Percentiles rank a stretch among this genome's conserved stretches.
These are phyloP conservation scores for Sus scrofa DNA, from an alignment of 2,113 vertebrate species.

Conservation along the genomic window T2T-Sscrofa CM000812.6:146850001-146850500, in stretches of 20 bases:
- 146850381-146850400: background rate
- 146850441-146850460: background rate
- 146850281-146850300: background rate
- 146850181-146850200: background rate
- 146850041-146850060: no score
- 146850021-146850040: no score
- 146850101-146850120: no score
- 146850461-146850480: background rate
- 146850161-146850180: background rate
- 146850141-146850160: rapidly evolving
- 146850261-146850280: background rate
- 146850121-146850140: no score
- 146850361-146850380: background rate
- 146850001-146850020: rapidly evolving
- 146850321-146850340: background rate
- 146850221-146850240: background rate
- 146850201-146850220: background rate
- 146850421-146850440: background rate
- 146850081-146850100: no score
- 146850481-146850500: background rate
- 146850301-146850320: background rate
- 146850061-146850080: no score
- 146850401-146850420: background rate
- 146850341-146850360: background rate
- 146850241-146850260: background rate